Conservation (phyloP, 2,888 invertebrate genomes). For the Phalera bucephala region DNA sequence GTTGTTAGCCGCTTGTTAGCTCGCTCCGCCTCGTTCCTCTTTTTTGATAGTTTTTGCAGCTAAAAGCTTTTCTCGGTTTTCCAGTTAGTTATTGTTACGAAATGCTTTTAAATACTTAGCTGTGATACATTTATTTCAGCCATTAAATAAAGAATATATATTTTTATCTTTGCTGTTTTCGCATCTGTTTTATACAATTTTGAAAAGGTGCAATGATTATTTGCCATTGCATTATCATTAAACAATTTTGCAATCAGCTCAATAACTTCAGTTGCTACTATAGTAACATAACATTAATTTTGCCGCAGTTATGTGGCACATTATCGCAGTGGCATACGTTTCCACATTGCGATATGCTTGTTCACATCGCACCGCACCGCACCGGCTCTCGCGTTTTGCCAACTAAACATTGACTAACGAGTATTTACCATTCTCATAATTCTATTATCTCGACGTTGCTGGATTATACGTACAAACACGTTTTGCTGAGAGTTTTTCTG, state of each 20-base stretch:
- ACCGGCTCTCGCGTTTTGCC: conserved; percentile 3
- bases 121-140: neutral
- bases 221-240: too few relatives aligned
- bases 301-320: conserved; percentile 11
- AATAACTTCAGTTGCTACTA: too few relatives aligned
- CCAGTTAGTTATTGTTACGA: conserved; percentile 13
- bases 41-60: conserved; percentile 39
- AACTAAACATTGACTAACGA: conserved; percentile 13
- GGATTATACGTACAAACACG: too few relatives aligned
- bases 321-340: conserved; percentile 7
- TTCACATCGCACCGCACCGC: too few relatives aligned
- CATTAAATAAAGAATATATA: too few relatives aligned
- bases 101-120: conserved; percentile 19
- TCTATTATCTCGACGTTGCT: too few relatives aligned
- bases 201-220: too few relatives aligned
- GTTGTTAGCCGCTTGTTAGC: conserved; percentile 19
- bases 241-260: neutral
- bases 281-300: neutral
- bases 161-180: too few relatives aligned
- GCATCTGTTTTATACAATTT: too few relatives aligned
- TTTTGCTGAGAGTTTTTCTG: too few relatives aligned
- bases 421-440: too few relatives aligned
- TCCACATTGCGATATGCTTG: conserved; percentile 12
- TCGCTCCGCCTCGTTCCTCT: conserved; percentile 22
- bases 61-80: conserved; percentile 35